phyloP scores from a whole-genome alignment of 2,797 vertebrate species.

The Onychomys arenicola region DNA sequence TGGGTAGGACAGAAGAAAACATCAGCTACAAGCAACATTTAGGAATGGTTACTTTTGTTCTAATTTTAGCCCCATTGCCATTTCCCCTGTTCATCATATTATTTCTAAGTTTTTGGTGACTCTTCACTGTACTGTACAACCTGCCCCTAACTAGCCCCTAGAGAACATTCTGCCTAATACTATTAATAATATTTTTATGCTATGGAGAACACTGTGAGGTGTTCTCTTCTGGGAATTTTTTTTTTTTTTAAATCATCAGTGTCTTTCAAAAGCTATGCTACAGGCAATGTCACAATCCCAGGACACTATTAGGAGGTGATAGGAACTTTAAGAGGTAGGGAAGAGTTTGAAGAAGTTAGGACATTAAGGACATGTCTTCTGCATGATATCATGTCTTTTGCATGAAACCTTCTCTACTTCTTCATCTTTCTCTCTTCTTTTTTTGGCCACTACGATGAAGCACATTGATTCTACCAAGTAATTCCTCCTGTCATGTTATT shows the following conservation, averaged over 20 bases:
- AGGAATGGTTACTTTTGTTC: not conserved
- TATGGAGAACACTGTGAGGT: not conserved
- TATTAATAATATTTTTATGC: not conserved
- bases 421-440: too few species aligned
- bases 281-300: accelerated
- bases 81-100: not conserved
- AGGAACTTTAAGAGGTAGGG: not conserved
- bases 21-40: not conserved
- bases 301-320: not conserved
- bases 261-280: not conserved
- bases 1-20: too few species aligned
- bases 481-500: accelerated
- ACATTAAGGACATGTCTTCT: not conserved
- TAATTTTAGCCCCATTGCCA: not conserved
- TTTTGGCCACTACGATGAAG: not conserved
- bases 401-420: not conserved
- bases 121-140: not conserved
- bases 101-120: not conserved
- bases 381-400: not conserved
- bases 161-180: not conserved
- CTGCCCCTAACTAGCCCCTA: not conserved
- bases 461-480: not conserved
- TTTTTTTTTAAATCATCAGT: not conserved
- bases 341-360: not conserved
- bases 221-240: not conserved